Conservation (phyloP, 2,888 invertebrate species). For the Stramonita haemastoma region DNA sequence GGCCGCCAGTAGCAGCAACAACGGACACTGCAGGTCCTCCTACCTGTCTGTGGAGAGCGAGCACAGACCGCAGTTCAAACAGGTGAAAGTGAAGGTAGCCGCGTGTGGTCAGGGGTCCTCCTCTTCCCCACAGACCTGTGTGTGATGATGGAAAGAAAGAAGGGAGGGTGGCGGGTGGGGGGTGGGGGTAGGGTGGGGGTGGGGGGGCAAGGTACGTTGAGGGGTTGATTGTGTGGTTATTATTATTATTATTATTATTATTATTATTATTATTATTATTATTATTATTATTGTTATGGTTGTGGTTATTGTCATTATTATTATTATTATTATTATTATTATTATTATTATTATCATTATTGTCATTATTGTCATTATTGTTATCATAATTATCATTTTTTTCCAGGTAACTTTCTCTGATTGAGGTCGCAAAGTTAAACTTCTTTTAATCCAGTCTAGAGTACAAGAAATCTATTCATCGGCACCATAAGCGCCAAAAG, state of each 20-base stretch:
- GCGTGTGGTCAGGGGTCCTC: neutral
- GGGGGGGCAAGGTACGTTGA: neutral
- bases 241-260: too few relatives aligned
- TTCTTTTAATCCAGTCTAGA: too few relatives aligned
- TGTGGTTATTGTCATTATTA: too few relatives aligned
- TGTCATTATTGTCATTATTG: too few relatives aligned
- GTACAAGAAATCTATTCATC: too few relatives aligned
- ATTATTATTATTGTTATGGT: neutral
- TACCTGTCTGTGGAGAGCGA: neutral
- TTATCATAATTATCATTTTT: too few relatives aligned
- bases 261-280: neutral
- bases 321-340: neutral
- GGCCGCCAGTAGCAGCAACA: neutral
- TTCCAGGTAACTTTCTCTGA: too few relatives aligned
- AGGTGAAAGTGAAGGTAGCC: neutral
- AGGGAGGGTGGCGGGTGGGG: too few relatives aligned
- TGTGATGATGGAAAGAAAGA: neutral
- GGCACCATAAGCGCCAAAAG: too few relatives aligned
- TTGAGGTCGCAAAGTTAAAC: too few relatives aligned
- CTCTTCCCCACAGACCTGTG: conserved; percentile 10
- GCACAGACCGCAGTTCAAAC: neutral
- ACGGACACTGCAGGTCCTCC: neutral
- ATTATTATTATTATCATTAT: neutral
- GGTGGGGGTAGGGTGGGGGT: too few relatives aligned
- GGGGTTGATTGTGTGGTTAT: neutral